Conservation (phyloP, 2,888 invertebrate species). For the Pseudococcus longispinus region DNA sequence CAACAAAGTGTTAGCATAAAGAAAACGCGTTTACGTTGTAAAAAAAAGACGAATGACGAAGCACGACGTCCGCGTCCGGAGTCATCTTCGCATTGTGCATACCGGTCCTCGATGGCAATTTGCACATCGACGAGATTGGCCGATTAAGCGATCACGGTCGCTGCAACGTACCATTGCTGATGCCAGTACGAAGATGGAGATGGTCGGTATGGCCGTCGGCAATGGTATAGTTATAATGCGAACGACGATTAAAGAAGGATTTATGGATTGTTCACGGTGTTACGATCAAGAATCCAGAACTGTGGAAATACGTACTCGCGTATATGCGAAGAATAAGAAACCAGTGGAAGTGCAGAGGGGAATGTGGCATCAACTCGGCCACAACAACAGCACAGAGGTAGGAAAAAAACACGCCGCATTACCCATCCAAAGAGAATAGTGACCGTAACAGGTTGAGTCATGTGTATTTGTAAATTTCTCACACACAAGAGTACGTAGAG, state of each 20-base stretch:
- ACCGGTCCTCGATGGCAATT: neutral
- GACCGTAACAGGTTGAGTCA: conserved; percentile 46
- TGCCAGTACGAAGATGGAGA: neutral
- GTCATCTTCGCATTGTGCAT: neutral
- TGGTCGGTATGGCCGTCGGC: neutral
- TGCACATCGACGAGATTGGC: neutral
- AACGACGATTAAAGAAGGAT: conserved; percentile 33
- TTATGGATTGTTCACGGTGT: conserved; percentile 25
- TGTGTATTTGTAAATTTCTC: conserved; percentile 1
- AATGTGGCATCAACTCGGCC: neutral
- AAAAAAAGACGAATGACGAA: neutral
- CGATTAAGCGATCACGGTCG: conserved; percentile 18
- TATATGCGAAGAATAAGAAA: neutral
- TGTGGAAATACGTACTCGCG: neutral
- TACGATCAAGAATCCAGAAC: conserved; percentile 43
- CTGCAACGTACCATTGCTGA: neutral
- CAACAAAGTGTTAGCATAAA: neutral
- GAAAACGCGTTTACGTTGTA: neutral
- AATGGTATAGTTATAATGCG: neutral
- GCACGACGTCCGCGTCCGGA: neutral
- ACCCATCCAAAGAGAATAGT: neutral
- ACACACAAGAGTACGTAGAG: neutral
- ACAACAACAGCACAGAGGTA: neutral
- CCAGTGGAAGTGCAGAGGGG: neutral
- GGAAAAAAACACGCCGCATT: conserved; percentile 5